These are phyloP conservation scores for Dermatemys mawii DNA, from an alignment of 2,113 vertebrate genomes.

Conservation along the genomic window DNA sequence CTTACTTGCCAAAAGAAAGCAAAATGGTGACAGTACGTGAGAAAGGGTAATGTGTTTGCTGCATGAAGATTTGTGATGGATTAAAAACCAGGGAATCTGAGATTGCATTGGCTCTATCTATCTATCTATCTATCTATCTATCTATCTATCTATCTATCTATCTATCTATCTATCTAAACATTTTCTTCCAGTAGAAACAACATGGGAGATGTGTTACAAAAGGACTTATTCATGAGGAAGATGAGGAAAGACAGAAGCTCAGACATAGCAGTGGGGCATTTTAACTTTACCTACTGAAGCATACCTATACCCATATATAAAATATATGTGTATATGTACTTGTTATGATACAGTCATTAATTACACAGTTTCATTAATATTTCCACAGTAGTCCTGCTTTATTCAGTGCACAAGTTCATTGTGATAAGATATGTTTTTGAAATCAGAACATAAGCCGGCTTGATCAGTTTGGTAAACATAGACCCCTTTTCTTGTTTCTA, in stretches of 20 bases:
- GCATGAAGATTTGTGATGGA: constrained; percentile 38
- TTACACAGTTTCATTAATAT: not conserved
- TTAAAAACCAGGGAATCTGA: constrained; percentile 39
- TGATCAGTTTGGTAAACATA: not conserved
- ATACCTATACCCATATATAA: not conserved
- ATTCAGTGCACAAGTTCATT: fast-evolving
- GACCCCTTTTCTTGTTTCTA: not conserved
- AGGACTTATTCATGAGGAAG: not conserved
- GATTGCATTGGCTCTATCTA: not conserved
- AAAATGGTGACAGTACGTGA: constrained; percentile 32
- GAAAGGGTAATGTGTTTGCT: constrained; percentile 26
- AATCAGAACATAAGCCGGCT: not conserved
- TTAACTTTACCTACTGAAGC: not conserved
- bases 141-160: no score
- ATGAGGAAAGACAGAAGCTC: not conserved
- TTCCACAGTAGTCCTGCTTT: not conserved
- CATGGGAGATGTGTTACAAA: not conserved
- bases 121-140: no score
- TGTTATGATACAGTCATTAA: not conserved
- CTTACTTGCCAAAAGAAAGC: constrained; percentile 48
- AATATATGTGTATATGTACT: not conserved
- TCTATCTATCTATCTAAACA: no score
- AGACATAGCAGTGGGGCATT: not conserved
- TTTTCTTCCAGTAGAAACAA: not conserved
- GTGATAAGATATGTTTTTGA: not conserved